phyloP scores from a whole-genome alignment of 1,140 invertebrate species.

The Neotoxoptera formosana region DNA sequence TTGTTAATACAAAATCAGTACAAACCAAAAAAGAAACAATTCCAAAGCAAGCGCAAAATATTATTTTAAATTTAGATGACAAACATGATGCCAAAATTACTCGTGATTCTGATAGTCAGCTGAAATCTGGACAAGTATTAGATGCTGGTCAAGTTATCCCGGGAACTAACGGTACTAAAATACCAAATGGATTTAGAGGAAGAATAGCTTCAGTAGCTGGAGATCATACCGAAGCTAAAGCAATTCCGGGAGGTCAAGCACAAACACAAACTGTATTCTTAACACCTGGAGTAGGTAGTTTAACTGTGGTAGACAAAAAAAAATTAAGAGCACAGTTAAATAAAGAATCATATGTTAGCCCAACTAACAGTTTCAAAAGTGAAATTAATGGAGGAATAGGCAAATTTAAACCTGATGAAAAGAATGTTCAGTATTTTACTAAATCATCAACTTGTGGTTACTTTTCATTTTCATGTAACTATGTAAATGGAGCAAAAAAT shows the following conservation, averaged over 20 bases:
- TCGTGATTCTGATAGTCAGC: constrained; percentile 62
- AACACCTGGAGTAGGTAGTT: constrained; percentile 66
- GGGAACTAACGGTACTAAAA: constrained; percentile 70
- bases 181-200: constrained; percentile 73
- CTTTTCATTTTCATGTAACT: constrained; percentile 82
- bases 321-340: background rate
- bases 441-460: constrained; percentile 86
- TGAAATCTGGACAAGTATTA: constrained; percentile 65
- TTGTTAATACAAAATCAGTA: constrained; percentile 63
- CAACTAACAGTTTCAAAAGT: constrained; percentile 68
- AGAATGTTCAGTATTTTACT: constrained; percentile 79
- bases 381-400: constrained; percentile 81
- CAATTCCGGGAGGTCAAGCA: constrained; percentile 68
- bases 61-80: constrained; percentile 60
- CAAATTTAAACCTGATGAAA: constrained; percentile 66
- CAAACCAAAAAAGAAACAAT: constrained; percentile 23
- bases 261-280: constrained; percentile 73
- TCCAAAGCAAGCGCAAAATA: constrained; percentile 60
- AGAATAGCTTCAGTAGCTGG: constrained; percentile 71
- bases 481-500: constrained; percentile 77
- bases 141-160: constrained; percentile 71
- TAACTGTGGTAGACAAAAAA: constrained; percentile 64
- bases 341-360: constrained; percentile 20
- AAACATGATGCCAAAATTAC: constrained; percentile 63
- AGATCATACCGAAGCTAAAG: constrained; percentile 68